Evolutionary conservation across 2,113 vertebrate species (phyloP).

Genomic region (Mugil cephalus): DNA sequence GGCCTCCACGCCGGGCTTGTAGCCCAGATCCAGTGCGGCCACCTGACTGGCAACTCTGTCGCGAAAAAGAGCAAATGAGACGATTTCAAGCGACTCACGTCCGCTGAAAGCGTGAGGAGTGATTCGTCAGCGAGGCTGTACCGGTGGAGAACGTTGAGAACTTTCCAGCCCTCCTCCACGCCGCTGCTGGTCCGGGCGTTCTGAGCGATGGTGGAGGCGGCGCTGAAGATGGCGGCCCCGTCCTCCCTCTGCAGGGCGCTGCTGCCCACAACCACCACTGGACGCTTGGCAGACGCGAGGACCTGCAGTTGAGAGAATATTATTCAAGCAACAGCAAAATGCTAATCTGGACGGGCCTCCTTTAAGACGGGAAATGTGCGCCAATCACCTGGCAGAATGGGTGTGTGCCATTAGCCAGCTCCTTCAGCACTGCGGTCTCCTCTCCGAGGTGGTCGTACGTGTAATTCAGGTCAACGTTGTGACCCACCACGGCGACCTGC

Average conservation of each 20-base stretch:
- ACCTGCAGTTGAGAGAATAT: conserved; percentile 74
- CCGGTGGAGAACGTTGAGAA: conserved; percentile 98
- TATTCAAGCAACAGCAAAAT: no score
- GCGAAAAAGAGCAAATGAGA: no score
- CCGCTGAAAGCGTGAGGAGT: no score
- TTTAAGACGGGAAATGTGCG: background rate
- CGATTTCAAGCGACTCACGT: no score
- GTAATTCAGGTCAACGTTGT: conserved; percentile 92
- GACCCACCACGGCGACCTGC: conserved; percentile 91
- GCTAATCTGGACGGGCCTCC: no score
- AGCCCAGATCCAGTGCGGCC: conserved; percentile 96
- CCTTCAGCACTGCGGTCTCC: conserved; percentile 89
- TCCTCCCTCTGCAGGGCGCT: conserved; percentile 91
- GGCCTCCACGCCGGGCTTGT: conserved; percentile 94
- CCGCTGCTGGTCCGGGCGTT: conserved; percentile 88
- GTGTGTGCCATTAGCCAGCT: conserved; percentile 91
- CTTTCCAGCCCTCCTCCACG: conserved; percentile 91
- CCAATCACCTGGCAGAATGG: conserved; percentile 89
- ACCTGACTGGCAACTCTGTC: conserved; percentile 97
- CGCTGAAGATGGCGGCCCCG: conserved; percentile 90
- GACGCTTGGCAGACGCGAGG: conserved; percentile 88
- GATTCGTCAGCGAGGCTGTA: conserved; percentile 67
- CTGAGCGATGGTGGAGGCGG: conserved; percentile 90
- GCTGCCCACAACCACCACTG: conserved; percentile 94
- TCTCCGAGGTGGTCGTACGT: conserved; percentile 94